Conservation (phyloP, 2,113 vertebrate genomes). For the Anser brachyrhynchus region DNA sequence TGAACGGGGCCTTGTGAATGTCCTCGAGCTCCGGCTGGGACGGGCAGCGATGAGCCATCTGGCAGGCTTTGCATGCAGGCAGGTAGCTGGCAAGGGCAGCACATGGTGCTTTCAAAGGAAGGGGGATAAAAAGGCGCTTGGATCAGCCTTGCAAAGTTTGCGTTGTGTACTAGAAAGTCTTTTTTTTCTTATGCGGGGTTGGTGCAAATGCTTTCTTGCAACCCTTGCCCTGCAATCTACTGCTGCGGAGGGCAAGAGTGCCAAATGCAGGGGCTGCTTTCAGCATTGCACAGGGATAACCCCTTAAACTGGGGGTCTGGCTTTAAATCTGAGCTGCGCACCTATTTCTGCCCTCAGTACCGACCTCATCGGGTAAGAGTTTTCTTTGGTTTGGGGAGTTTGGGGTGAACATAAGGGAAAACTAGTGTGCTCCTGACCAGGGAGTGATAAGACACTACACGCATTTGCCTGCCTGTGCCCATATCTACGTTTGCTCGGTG, state of each 20-base stretch:
- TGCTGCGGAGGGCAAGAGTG: background rate
- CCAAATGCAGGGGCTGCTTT: fast-evolving
- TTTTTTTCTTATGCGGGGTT: fast-evolving
- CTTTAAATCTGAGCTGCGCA: background rate
- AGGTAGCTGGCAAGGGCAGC: background rate
- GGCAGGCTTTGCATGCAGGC: background rate
- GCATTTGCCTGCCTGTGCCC: background rate
- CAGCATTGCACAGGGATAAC: fast-evolving
- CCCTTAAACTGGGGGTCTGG: background rate
- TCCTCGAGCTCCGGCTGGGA: background rate
- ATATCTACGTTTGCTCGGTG: background rate
- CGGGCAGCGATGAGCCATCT: background rate
- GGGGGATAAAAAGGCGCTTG: background rate
- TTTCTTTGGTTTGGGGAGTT: background rate
- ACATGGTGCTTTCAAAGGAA: background rate
- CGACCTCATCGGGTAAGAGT: background rate
- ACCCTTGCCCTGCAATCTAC: background rate
- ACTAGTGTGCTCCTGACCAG: fast-evolving
- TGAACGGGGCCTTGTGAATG: fast-evolving
- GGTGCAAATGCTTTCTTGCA: background rate
- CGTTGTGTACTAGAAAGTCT: background rate
- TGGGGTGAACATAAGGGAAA: background rate
- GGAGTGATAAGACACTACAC: background rate
- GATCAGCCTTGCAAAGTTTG: fast-evolving
- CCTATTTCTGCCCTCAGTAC: background rate